Evolutionary conservation across 2,888 invertebrate genomes (phyloP), one percentile per base, ranked within the genome.

Genomic region (Encarsia formosa): DNA sequence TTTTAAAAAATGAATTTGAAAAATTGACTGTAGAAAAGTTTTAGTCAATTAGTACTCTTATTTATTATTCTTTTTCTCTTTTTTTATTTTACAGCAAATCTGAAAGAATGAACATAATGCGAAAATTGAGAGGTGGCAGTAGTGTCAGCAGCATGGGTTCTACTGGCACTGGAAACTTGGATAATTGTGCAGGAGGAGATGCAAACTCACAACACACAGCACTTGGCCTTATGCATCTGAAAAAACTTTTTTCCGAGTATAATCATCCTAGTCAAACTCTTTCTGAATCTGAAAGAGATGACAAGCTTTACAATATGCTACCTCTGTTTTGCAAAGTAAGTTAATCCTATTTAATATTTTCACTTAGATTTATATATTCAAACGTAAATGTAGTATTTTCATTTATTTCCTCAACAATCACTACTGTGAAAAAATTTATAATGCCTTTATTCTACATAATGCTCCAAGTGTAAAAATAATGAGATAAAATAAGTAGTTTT

Each of bases 241-340:
- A 96, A 70, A 98, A 98, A 76, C 81, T 98, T 32, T 98, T 97
- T 75, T 86, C 90, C 45, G 97, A 97, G 74, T 95, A 93, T 70
- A 87, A 89, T 29, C 93, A 96, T 76, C 91, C 94, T 32, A 79
- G 88, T 31, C 87, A 91, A 63, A 84, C 87, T 3, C 79, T 91
- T 13, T 81, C 83, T 35, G 91, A 91, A 59, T 79, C 82, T 49
- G 92, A 93, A 73, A 84, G 87, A 67, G 95, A 97, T 77, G 90
- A 90, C 69, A 93, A 94, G 75, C 80, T 98, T 13, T 96, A 96
- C 76, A 94, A 93, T 74, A 95, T 99, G 93, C 79, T 99, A 70
- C 98, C 98, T 49, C 79, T 98, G 32, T 98, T 98, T 78, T 96
- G 95, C 79, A 97, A 96, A 85, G 95, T 94, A 79, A 66, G 38